Evolutionary conservation across 2,113 vertebrate species (phyloP).

Genomic region (Pontoporia blainvillei): DNA sequence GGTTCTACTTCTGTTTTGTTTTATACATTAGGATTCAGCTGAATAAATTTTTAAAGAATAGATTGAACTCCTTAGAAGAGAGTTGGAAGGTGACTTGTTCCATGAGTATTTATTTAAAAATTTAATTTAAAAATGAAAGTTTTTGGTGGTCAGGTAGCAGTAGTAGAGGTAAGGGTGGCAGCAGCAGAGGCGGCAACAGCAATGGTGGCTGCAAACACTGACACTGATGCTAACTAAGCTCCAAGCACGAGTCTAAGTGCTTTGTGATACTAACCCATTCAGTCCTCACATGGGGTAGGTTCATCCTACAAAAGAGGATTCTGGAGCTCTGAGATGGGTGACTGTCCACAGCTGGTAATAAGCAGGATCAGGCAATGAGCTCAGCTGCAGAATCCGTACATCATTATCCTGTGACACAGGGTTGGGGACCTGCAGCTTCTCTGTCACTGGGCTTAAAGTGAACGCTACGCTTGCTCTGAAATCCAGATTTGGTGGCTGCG

Average conservation of each 20-base stretch:
- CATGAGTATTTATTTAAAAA: not conserved
- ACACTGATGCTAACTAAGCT: not conserved
- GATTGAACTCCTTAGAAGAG: not conserved
- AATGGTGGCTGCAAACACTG: accelerated
- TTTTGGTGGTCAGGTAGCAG: too few species aligned
- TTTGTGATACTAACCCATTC: not conserved
- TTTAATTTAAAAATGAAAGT: not conserved
- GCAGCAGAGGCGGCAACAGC: accelerated
- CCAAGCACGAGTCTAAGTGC: not conserved
- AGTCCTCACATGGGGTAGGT: not conserved
- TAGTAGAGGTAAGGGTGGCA: accelerated
- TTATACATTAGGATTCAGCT: not conserved
- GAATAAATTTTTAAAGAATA: not conserved
- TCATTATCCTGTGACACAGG: not conserved
- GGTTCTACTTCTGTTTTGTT: not conserved
- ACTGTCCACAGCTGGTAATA: not conserved
- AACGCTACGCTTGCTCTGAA: not conserved
- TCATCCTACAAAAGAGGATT: not conserved
- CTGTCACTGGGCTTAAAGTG: not conserved
- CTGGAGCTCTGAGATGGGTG: not conserved
- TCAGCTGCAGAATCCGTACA: not conserved
- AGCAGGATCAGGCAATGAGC: not conserved
- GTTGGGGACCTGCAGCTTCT: not conserved
- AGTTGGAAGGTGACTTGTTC: not conserved
- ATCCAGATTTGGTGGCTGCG: not conserved